Evolutionary conservation across 1,140 invertebrate species (phyloP).

Genomic region (Aphelenchoides fujianensis): DNA sequence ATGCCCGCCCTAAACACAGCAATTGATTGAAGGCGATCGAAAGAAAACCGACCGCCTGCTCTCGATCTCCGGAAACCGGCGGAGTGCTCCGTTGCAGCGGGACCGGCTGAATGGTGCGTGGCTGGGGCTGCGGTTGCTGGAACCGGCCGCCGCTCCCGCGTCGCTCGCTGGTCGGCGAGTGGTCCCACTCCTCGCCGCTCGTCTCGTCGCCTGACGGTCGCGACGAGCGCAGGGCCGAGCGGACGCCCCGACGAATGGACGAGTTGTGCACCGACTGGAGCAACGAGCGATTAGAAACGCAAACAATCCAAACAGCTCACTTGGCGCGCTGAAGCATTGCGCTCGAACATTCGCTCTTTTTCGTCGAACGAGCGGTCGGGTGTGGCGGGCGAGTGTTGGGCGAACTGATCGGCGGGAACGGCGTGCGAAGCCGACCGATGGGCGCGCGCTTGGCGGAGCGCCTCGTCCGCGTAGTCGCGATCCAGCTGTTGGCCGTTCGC

Average conservation of each 20-base stretch:
- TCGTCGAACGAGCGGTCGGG: constrained; percentile 17
- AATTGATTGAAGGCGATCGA: background rate
- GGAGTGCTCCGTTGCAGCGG: background rate
- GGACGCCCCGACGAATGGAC: constrained; percentile 3
- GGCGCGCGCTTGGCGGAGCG: background rate
- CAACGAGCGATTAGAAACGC: background rate
- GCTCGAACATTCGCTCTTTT: constrained; percentile 15
- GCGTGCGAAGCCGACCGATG: constrained; percentile 2
- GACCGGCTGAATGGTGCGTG: background rate
- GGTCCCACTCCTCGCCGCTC: constrained; percentile 1
- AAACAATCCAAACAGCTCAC: background rate
- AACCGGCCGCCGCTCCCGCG: background rate
- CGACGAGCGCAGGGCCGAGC: background rate
- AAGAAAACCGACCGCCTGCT: background rate
- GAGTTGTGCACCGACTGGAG: constrained; percentile 12
- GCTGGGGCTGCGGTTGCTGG: constrained; percentile 8
- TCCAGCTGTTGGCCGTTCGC: background rate
- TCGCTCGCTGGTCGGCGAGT: too few relatives aligned
- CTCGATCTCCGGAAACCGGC: too few relatives aligned
- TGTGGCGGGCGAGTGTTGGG: background rate
- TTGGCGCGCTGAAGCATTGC: background rate
- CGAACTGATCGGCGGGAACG: background rate
- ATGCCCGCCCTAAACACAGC: background rate
- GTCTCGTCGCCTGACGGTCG: background rate
- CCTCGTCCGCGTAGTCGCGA: background rate